Conservation (phyloP, 2,888 invertebrate species). For the Polydrusus pterygomalis region DNA sequence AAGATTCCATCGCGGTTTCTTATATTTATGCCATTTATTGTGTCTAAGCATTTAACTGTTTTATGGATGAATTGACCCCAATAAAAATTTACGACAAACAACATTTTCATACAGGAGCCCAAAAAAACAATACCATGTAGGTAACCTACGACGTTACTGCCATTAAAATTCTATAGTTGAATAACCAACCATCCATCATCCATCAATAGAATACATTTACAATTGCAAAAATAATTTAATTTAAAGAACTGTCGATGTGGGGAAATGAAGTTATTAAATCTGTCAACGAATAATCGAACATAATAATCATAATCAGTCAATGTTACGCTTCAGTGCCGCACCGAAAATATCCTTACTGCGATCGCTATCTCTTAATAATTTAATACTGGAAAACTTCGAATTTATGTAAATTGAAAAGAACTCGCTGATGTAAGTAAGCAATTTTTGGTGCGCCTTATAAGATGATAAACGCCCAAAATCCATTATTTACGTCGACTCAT, state of each 20-base stretch:
- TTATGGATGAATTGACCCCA: constrained; percentile 31
- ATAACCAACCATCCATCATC: constrained; percentile 3
- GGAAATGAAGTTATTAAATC: constrained; percentile 42
- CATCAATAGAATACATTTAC: not conserved
- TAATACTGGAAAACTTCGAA: constrained; percentile 19
- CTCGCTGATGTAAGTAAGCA: constrained; percentile 17
- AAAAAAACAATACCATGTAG: constrained; percentile 25
- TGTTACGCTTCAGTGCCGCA: not conserved
- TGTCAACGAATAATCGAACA: constrained; percentile 29
- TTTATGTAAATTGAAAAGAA: constrained; percentile 37
- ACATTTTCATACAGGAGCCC: constrained; percentile 24
- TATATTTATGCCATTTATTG: constrained; percentile 9
- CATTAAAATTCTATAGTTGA: constrained; percentile 34
- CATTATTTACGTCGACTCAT: constrained; percentile 11
- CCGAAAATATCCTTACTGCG: constrained; percentile 2
- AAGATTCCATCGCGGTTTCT: constrained; percentile 14
- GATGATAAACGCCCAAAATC: constrained; percentile 12
- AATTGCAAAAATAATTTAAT: constrained; percentile 22
- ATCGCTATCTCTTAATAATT: constrained; percentile 43
- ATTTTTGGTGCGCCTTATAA: constrained; percentile 36
- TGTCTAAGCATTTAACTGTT: not conserved
- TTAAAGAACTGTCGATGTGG: not conserved
- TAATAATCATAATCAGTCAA: constrained; percentile 6
- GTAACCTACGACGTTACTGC: not conserved
- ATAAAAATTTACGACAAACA: constrained; percentile 16